Conservation (phyloP, 2,113 vertebrate genomes). For the Charadrius vociferus region DNA sequence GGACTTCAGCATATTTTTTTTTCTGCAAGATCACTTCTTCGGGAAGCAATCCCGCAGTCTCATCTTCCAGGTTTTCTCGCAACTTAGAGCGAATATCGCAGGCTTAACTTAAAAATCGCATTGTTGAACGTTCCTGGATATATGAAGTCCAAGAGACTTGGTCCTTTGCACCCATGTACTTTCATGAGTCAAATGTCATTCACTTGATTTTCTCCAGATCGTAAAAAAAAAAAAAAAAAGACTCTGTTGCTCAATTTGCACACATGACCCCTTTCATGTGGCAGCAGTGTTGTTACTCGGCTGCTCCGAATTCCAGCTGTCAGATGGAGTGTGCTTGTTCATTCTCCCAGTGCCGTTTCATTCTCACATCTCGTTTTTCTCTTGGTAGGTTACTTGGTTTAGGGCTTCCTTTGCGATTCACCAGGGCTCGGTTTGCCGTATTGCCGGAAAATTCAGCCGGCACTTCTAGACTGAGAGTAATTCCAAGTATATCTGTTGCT, state of each 20-base stretch:
- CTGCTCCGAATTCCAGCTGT: neutral
- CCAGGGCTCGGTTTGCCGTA: fast-evolving
- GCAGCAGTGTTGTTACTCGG: neutral
- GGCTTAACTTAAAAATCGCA: no score
- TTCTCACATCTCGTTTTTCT: neutral
- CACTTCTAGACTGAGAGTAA: neutral
- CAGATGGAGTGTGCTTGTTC: neutral
- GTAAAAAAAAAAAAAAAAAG: neutral
- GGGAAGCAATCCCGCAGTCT: no score
- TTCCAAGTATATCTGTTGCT: neutral
- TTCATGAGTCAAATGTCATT: neutral
- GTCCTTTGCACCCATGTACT: no score
- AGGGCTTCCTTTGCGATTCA: neutral
- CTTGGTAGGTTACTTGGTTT: neutral
- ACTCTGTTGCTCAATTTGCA: neutral
- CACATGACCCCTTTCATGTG: fast-evolving
- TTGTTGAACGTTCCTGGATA: no score
- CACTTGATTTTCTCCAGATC: neutral
- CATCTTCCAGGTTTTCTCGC: no score
- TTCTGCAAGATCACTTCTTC: no score
- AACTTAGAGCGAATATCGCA: no score
- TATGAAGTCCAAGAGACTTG: no score
- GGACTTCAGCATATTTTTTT: no score
- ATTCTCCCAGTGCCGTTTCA: neutral
- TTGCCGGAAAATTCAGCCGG: neutral